Conservation (phyloP, 1,140 invertebrate genomes). For the Magallana angulata region DNA sequence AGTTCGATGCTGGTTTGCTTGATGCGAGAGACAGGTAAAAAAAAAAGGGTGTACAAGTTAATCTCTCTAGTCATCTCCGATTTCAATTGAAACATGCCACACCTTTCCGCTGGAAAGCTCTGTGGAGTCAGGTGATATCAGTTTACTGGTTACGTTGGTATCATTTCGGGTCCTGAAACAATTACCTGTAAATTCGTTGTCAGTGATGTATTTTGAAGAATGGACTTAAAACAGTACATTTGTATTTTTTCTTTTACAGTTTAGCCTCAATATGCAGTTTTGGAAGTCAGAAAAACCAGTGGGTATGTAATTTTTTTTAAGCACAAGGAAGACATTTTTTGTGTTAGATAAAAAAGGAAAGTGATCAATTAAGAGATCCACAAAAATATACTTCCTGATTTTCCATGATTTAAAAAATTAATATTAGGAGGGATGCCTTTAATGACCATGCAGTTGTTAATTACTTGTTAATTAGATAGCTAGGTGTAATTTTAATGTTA, state of each 20-base stretch:
- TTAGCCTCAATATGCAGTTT: conserved; percentile 30
- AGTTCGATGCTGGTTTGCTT: not conserved
- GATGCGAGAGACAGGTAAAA: conserved; percentile 3
- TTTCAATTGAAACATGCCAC: not conserved
- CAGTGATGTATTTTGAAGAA: not conserved
- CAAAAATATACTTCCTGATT: not conserved
- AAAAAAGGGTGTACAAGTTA: not conserved
- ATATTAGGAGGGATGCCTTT: not conserved
- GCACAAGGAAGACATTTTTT: not conserved
- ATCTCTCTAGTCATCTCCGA: not conserved
- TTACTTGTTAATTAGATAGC: too few species aligned
- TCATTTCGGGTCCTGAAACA: not conserved
- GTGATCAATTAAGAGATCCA: not conserved
- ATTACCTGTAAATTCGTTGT: not conserved
- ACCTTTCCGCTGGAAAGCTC: not conserved
- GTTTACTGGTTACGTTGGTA: not conserved
- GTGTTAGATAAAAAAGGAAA: not conserved
- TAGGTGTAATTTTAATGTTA: too few species aligned
- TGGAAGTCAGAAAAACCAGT: conserved; percentile 2
- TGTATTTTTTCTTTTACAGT: not conserved
- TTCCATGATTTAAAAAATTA: not conserved
- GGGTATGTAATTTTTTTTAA: not conserved
- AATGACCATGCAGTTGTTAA: not conserved
- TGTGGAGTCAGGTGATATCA: not conserved
- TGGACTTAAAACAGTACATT: not conserved